Base-by-base conservation (phyloP, 2,888 invertebrate genomes). In the Coremacera marginata region DNA sequence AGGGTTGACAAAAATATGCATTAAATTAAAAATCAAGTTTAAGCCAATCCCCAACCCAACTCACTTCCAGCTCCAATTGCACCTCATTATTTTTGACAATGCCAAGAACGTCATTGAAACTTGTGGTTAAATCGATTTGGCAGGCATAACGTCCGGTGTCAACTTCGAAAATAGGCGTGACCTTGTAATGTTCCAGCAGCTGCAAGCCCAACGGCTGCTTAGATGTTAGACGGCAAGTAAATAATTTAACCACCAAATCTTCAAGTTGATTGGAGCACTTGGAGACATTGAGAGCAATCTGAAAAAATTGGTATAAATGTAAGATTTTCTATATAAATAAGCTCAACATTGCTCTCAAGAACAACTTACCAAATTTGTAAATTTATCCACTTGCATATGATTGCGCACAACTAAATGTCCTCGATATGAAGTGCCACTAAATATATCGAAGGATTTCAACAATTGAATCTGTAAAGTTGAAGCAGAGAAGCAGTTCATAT, bases 331-430 rank as follows among this genome's bases (percentile, higher is more conserved):
- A 65, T 63, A 65, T 31, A 31, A 31, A 31, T 31, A 31, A 3
- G 5, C 31, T 5, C 31, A 31, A 31, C 31, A 5, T 31, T n/a
- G n/a, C n/a, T 4, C 31, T 31, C 5, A 31, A 31, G n/a, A 31
- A 31, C 5, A 68, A 84, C 88, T 84, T 84, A 89, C 89, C 85
- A 90, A 82, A 84, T 90, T 90, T 81, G 86, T 86, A 78, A 84
- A 85, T 82, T 90, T 90, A 81, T 89, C 89, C 77, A 85, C 81
- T 86, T 90, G 89, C 71, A 89, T 82, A 83, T 90, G 89, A 87
- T 90, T 89, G 79, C 88, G 87, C 75, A 90, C 82, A 78, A 89
- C 85, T 78, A 90, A 83, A 81, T 86, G 85, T 70, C 84, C 89
- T 65, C 82, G 84, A 83, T 89, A 89, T 70, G 84, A 85, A 73